Evolutionary conservation across 2,888 invertebrate genomes (phyloP).

Genomic region (Agonopterix alstromeriana): DNA sequence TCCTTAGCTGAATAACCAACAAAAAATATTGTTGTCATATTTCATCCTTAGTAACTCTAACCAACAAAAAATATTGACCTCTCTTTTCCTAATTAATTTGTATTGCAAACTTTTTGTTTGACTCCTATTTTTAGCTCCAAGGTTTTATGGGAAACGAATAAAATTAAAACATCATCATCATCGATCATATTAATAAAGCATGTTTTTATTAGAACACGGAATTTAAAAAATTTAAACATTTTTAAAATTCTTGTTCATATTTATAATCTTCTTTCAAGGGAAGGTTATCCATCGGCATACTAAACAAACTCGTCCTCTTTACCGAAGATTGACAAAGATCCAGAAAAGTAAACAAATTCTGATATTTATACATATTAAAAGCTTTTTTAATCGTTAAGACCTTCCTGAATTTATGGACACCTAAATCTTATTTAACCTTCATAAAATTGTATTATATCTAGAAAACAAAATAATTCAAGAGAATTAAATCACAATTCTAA

Average conservation of each 20-base stretch:
- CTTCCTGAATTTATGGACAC: neutral
- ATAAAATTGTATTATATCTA: no score
- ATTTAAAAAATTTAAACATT: neutral
- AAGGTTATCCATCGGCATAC: conserved; percentile 30
- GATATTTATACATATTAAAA: conserved; percentile 2
- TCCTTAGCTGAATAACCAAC: no score
- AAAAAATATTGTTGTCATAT: no score
- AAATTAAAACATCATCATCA: neutral
- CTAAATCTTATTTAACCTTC: neutral
- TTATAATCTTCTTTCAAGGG: conserved; percentile 40
- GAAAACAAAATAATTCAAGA: no score
- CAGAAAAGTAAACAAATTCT: neutral
- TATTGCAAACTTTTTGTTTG: conserved; percentile 1
- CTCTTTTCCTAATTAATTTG: neutral
- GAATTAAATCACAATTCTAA: no score
- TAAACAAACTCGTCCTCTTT: neutral
- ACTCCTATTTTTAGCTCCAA: neutral
- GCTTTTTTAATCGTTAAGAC: neutral
- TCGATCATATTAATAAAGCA: no score
- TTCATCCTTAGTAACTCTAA: no score
- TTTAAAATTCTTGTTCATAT: neutral
- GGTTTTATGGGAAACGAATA: neutral
- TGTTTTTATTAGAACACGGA: no score
- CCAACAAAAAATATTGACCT: no score
- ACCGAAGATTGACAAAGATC: conserved; percentile 24